Evolutionary conservation across 2,113 vertebrate genomes (phyloP).

Genomic region (Amblyopsis rosae): DNA sequence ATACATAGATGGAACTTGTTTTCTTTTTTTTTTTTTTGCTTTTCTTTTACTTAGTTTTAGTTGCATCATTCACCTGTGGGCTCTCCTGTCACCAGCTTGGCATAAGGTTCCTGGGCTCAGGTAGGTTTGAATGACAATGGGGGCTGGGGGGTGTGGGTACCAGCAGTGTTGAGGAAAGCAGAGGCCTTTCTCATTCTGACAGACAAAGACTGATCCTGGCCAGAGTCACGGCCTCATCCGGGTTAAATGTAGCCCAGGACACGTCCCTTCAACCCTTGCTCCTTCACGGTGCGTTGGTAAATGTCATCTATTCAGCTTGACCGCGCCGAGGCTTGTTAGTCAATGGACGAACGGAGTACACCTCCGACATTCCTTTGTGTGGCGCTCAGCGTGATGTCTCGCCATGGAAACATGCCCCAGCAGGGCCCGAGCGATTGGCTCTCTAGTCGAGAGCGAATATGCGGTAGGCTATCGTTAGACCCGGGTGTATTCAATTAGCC

Average conservation of each 20-base stretch:
- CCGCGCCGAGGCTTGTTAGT: constrained; percentile 29
- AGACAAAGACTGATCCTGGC: constrained; percentile 21
- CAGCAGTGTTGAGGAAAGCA: constrained; percentile 31
- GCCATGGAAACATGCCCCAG: constrained; percentile 2
- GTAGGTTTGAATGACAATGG: constrained; percentile 42
- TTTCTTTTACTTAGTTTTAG: constrained; percentile 21
- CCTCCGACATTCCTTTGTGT: constrained; percentile 7
- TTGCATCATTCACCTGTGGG: constrained; percentile 39
- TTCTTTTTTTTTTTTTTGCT: background rate
- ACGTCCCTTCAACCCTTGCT: constrained; percentile 26
- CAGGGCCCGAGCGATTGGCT: background rate
- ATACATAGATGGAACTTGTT: constrained; percentile 58
- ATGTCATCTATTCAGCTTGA: constrained; percentile 37
- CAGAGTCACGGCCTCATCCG: constrained; percentile 19
- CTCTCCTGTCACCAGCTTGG: constrained; percentile 29
- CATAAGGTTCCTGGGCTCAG: constrained; percentile 22
- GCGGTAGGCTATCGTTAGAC: constrained; percentile 11
- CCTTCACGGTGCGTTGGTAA: constrained; percentile 41
- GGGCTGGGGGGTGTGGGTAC: constrained; percentile 8
- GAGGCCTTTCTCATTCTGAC: constrained; percentile 10
- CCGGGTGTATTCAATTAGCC: background rate
- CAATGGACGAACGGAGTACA: constrained; percentile 2
- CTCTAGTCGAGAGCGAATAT: constrained; percentile 1
- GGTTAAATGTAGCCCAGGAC: constrained; percentile 26
- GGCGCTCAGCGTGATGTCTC: background rate